These are phyloP conservation scores for Acanthococcus lagerstroemiae DNA, from an alignment of 2,888 invertebrate species.

Conservation along the genomic window DNA sequence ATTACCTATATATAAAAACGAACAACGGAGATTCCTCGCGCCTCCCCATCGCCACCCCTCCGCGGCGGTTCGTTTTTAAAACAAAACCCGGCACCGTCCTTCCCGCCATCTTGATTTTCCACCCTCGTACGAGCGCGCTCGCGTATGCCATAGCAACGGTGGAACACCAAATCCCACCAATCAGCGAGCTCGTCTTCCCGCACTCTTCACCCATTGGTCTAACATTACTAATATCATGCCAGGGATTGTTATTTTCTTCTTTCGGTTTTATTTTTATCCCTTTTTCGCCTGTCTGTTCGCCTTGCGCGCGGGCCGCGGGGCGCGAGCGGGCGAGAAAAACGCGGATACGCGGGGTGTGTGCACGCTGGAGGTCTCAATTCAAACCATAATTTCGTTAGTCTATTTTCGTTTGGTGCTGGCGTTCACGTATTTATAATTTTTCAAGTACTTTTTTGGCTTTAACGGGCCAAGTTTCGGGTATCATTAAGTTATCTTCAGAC, in stretches of 20 bases:
- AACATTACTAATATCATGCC: constrained; percentile 19
- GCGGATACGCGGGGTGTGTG: constrained; percentile 9
- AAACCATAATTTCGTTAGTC: constrained; percentile 52
- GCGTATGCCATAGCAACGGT: constrained; percentile 19
- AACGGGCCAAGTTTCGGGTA: constrained; percentile 29
- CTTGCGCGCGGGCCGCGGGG: background rate
- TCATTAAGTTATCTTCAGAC: constrained; percentile 27
- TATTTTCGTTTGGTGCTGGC: constrained; percentile 52
- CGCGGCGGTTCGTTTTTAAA: no score
- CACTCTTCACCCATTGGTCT: constrained; percentile 25
- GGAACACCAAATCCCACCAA: constrained; percentile 18
- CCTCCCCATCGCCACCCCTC: constrained; percentile 4
- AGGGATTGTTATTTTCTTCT: constrained; percentile 30
- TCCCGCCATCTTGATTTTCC: constrained; percentile 25
- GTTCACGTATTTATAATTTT: constrained; percentile 30
- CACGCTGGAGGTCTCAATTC: constrained; percentile 30
- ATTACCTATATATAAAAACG: constrained; percentile 23
- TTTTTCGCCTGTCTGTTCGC: constrained; percentile 24
- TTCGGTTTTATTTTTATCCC: constrained; percentile 28
- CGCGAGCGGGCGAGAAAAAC: background rate
- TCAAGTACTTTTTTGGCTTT: constrained; percentile 26
- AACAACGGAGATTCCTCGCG: background rate
- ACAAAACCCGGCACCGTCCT: constrained; percentile 18
- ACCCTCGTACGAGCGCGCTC: background rate
- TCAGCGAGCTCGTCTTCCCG: constrained; percentile 13